Base-by-base conservation (phyloP, 2,797 vertebrate genomes). In the Scyliorhinus canicula region DNA sequence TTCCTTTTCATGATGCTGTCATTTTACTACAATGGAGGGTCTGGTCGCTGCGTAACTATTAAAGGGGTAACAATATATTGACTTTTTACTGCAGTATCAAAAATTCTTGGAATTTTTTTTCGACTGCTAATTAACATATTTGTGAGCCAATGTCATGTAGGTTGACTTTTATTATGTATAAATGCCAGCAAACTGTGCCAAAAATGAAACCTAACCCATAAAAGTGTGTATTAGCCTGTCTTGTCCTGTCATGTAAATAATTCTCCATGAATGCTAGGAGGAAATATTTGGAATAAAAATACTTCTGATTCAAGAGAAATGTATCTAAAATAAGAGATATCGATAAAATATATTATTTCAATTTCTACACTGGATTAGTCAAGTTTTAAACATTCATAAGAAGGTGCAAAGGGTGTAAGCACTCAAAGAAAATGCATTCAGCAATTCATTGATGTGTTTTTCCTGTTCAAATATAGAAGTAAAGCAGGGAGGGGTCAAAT, bases 141-240 rank as follows among this genome's bases (percentile, higher is more conserved):
- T 94, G 47, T 31, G 93, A 94, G 93, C 28, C 28, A 69, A 94
- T 94, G 47, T 21, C 40, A 55, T 52, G 47, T 74, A 94, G 67
- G 71, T 94, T 71, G 93, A 94, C 47, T 94, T 94, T 94, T 94
- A 94, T 94, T 94, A 94, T 19, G 47, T 94, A 74, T 94, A 94
- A 94, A 94, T 0, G 93, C 93, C 93, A 74, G 67, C 71, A 94
- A 74, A 67, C 69, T n/a, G 31, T 52, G 14, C 16, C 55, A 74
- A 71, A 94, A 74, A 94, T 94, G 47, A 94, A 74, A 50, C 35
- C 65, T 91, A 44, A 91, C 88, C 88, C 88, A 91, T 91, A 91
- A 91, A 91, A 65, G 40, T 91, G 63, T 57, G n/a, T n/a, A n/a
- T 91, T 91, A 65, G 88, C n/a, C 57, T 91, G 88, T 91, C 88